Evolutionary conservation across 2,113 vertebrate genomes (phyloP).

Genomic region (Eulacestoma nigropectus): DNA sequence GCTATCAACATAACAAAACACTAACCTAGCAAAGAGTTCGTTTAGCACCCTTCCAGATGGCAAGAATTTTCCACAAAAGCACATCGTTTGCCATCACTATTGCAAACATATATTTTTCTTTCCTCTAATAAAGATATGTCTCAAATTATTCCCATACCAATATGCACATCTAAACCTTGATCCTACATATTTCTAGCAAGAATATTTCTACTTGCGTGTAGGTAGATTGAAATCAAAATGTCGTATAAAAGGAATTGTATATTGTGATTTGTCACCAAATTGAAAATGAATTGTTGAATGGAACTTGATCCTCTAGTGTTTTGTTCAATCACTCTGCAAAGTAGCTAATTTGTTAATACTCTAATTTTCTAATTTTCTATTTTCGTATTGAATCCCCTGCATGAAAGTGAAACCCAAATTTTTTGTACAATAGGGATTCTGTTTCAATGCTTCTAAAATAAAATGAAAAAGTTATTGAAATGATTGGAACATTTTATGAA

Average conservation of each 20-base stretch:
- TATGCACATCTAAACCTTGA: background rate
- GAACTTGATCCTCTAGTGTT: background rate
- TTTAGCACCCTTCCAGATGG: slow-evolving; percentile 28
- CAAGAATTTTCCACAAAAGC: background rate
- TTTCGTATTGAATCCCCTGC: background rate
- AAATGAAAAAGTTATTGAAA: background rate
- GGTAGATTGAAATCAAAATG: background rate
- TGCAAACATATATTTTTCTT: background rate
- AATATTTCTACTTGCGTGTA: background rate
- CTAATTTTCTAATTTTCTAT: background rate
- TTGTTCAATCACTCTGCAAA: background rate
- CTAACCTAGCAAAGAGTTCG: background rate
- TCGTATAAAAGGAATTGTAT: background rate
- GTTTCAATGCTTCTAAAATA: background rate
- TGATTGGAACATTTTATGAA: background rate
- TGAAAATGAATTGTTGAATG: background rate
- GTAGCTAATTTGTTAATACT: background rate
- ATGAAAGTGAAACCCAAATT: background rate
- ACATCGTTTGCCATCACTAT: background rate
- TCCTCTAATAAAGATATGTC: background rate
- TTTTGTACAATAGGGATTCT: background rate
- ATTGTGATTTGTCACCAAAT: background rate
- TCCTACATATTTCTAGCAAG: background rate
- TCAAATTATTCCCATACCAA: background rate
- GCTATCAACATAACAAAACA: slow-evolving; percentile 2